Percentiles rank a stretch among this genome's conserved stretches.
Conservation (phyloP, 2,113 vertebrate genomes). For the Proterorhinus semilunaris region DNA sequence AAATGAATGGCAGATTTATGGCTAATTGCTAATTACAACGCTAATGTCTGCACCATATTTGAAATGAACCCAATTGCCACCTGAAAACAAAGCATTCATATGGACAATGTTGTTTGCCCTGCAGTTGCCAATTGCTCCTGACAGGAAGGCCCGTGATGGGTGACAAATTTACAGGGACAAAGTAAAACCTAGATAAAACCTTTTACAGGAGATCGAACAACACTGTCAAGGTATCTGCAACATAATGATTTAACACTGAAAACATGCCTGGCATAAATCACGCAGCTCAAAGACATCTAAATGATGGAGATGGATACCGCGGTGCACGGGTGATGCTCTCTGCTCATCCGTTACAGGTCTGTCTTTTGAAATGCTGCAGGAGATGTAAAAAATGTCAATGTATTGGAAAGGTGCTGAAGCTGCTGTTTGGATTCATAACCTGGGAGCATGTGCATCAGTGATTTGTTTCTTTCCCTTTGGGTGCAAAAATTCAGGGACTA, state of each 20-base stretch:
- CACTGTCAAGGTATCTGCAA: slow-evolving; percentile 12
- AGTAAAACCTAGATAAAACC: background rate
- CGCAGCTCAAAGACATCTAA: slow-evolving; percentile 2
- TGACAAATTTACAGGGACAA: too few relatives aligned
- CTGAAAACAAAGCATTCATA: background rate
- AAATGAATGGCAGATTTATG: slow-evolving; percentile 20
- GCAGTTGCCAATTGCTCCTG: too few relatives aligned
- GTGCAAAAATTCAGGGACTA: slow-evolving; percentile 29
- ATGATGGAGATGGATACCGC: slow-evolving; percentile 24
- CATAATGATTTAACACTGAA: slow-evolving; percentile 18
- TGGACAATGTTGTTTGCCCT: too few relatives aligned
- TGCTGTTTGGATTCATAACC: slow-evolving; percentile 39
- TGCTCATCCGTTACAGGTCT: slow-evolving; percentile 11
- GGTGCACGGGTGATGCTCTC: background rate
- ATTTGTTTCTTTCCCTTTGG: slow-evolving; percentile 30
- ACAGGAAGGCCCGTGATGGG: too few relatives aligned
- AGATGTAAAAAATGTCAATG: slow-evolving; percentile 42
- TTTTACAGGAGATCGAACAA: background rate
- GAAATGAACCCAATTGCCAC: background rate
- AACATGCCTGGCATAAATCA: slow-evolving; percentile 31
- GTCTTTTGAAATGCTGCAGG: slow-evolving; percentile 5
- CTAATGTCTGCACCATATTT: background rate
- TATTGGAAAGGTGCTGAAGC: slow-evolving; percentile 49
- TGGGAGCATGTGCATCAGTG: slow-evolving; percentile 21
- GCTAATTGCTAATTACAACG: background rate